phyloP scores from a whole-genome alignment of 2,888 invertebrate genomes.

The Diarsia brunnea region DNA sequence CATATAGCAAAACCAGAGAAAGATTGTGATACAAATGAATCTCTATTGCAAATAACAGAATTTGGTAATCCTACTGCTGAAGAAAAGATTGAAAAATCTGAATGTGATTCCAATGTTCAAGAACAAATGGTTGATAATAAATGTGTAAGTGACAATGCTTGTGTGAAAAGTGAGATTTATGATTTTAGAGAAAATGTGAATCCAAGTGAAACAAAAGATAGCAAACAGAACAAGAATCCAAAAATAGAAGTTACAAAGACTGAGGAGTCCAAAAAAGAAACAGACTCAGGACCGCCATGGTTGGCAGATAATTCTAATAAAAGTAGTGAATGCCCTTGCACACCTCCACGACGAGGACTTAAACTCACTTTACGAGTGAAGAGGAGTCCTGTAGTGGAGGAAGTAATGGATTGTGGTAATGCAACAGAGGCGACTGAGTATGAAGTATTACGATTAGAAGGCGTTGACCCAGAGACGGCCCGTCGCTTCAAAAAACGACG shows the following conservation, averaged over 20 bases:
- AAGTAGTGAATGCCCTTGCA: conserved; percentile 89
- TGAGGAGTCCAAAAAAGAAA: conserved; percentile 85
- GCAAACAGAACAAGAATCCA: conserved; percentile 82
- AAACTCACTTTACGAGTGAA: conserved; percentile 96
- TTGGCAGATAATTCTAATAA: conserved; percentile 86
- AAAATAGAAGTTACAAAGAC: conserved; percentile 81
- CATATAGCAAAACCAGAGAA: conserved; percentile 74
- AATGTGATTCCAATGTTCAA: conserved; percentile 72
- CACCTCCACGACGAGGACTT: conserved; percentile 92
- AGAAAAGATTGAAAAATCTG: conserved; percentile 72
- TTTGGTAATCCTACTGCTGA: conserved; percentile 68
- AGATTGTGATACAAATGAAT: conserved; percentile 84
- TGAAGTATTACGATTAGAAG: conserved; percentile 96
- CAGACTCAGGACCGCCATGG: conserved; percentile 84
- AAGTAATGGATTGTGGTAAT: conserved; percentile 94
- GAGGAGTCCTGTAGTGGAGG: conserved; percentile 96
- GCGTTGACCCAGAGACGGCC: conserved; percentile 91
- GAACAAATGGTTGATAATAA: conserved; percentile 79
- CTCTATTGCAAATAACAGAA: conserved; percentile 79
- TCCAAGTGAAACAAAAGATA: conserved; percentile 86
- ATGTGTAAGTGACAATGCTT: conserved; percentile 81
- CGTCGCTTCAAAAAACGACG: conserved; percentile 91
- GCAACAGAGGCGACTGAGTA: conserved; percentile 95
- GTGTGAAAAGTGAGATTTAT: conserved; percentile 86
- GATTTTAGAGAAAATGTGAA: conserved; percentile 90